phyloP scores from a whole-genome alignment of 2,888 invertebrate genomes.

The Nomada ferruginata region DNA sequence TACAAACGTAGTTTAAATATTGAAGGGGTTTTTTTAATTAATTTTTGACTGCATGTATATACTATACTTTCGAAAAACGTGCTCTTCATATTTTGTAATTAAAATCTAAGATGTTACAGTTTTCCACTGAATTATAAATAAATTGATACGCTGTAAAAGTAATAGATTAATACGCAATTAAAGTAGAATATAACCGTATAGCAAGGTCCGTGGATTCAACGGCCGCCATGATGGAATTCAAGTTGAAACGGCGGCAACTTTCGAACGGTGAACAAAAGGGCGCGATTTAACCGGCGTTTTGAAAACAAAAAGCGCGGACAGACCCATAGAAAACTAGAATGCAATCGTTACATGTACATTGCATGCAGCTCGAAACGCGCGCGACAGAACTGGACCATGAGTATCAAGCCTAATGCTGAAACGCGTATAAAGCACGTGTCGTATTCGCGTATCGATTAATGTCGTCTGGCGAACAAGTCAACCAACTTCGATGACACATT shows the following conservation, averaged over 20 bases:
- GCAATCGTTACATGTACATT: conserved; percentile 2
- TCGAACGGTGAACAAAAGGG: conserved; percentile 35
- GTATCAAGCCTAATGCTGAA: conserved; percentile 62
- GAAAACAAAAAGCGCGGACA: conserved; percentile 19
- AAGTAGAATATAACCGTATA: not conserved
- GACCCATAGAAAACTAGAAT: conserved; percentile 49
- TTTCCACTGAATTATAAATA: too few relatives aligned
- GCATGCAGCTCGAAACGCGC: conserved; percentile 38
- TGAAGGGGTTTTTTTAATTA: too few relatives aligned
- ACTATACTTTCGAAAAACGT: too few relatives aligned
- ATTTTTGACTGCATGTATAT: too few relatives aligned
- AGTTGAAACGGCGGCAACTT: conserved; percentile 22
- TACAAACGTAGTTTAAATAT: not conserved
- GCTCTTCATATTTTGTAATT: too few relatives aligned
- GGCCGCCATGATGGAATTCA: conserved; percentile 11
- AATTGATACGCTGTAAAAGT: too few relatives aligned
- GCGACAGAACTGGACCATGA: conserved; percentile 72
- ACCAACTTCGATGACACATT: conserved; percentile 50
- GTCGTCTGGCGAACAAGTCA: conserved; percentile 43
- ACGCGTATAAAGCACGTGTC: conserved; percentile 63
- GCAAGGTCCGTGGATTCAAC: not conserved
- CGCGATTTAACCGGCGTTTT: conserved; percentile 31
- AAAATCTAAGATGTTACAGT: too few relatives aligned
- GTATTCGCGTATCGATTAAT: conserved; percentile 66
- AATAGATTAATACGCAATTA: too few relatives aligned